phyloP scores from a whole-genome alignment of 2,113 vertebrate genomes.

The Mionectes macconnelli region DNA sequence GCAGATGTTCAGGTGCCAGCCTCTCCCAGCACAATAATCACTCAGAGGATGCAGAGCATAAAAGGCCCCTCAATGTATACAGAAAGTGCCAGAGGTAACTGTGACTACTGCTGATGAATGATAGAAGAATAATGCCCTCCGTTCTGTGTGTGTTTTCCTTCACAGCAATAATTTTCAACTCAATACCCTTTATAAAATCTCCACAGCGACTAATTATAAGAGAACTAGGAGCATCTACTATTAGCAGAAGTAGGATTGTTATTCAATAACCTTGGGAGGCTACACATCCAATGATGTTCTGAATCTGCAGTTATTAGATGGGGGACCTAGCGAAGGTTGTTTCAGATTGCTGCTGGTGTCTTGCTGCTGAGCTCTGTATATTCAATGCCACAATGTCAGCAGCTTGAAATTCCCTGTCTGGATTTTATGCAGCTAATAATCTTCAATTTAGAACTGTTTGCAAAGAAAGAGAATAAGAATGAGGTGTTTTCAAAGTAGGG shows the following conservation, averaged over 20 bases:
- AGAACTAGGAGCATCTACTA: constrained; percentile 58
- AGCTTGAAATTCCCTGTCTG: constrained; percentile 64
- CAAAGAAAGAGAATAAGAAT: not conserved
- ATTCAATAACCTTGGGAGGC: constrained; percentile 73
- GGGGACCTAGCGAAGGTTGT: constrained; percentile 29
- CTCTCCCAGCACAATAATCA: not conserved
- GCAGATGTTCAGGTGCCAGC: not conserved
- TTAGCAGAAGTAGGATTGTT: constrained; percentile 69
- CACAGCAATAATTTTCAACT: constrained; percentile 68
- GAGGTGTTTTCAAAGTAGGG: not conserved
- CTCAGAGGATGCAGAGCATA: not conserved
- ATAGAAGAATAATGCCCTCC: constrained; percentile 62
- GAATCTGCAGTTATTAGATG: constrained; percentile 57
- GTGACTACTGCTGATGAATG: constrained; percentile 53
- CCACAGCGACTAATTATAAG: constrained; percentile 78
- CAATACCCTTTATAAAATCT: constrained; percentile 72
- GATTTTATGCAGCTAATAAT: constrained; percentile 65
- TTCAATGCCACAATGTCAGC: constrained; percentile 70
- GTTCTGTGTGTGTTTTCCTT: constrained; percentile 1
- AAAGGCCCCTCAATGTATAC: not conserved
- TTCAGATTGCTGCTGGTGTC: constrained; percentile 62
- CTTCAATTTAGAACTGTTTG: constrained; percentile 45
- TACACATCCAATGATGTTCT: constrained; percentile 51
- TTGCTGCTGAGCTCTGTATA: constrained; percentile 66
- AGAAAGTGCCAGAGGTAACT: constrained; percentile 32